Conservation (phyloP, 2,113 vertebrate genomes). For the Notarius lentiginosus region DNA sequence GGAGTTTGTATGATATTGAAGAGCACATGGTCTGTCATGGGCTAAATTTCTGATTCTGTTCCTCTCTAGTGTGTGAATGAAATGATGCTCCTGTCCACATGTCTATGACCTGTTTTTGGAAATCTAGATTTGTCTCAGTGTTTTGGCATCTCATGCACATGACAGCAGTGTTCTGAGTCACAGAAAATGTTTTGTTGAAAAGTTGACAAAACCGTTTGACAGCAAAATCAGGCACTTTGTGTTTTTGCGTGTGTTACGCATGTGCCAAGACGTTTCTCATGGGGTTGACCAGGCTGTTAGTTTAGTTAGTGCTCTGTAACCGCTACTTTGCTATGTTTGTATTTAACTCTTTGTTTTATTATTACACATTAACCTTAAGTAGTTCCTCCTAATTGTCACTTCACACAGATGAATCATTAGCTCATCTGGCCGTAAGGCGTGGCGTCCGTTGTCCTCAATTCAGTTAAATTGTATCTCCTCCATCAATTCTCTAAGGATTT, state of each 20-base stretch:
- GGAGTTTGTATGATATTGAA: not conserved
- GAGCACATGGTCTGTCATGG: not conserved
- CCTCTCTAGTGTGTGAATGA: not conserved
- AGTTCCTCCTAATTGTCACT: not conserved
- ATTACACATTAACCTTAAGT: not conserved
- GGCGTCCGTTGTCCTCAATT: too few species aligned
- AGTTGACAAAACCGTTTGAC: not conserved
- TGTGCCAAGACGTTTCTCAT: not conserved
- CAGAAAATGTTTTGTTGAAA: not conserved
- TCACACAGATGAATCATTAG: not conserved
- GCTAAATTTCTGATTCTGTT: not conserved
- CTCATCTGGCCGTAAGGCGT: too few species aligned
- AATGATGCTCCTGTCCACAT: not conserved
- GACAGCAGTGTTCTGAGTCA: not conserved
- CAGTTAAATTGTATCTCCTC: too few species aligned
- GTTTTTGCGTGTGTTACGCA: not conserved
- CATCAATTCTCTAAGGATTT: too few species aligned
- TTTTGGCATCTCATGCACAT: too few species aligned
- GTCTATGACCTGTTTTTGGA: not conserved
- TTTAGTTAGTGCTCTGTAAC: not conserved
- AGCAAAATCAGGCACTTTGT: not conserved
- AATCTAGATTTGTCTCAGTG: too few species aligned
- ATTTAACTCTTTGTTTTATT: not conserved
- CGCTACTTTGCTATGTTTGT: too few species aligned
- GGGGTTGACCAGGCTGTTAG: not conserved